Base-by-base conservation (phyloP, 2,797 vertebrate species). In the Podarcis lilfordi region DNA sequence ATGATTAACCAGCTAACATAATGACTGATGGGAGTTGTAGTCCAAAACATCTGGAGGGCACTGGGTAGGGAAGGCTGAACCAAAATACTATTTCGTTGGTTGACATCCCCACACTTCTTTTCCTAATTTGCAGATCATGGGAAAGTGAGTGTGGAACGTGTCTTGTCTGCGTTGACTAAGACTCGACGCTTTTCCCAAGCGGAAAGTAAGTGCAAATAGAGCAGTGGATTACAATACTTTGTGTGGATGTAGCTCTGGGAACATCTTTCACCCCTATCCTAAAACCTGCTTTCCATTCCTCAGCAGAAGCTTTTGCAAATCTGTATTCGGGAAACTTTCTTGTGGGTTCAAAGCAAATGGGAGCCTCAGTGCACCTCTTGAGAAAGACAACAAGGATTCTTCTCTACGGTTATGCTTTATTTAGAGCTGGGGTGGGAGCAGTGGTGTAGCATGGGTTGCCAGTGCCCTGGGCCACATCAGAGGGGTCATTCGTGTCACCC, bases 191-290 rank as follows among this genome's bases (percentile, higher is more conserved):
- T 77, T 90, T 86, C 86, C 75, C 55, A 82, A 88, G 13, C 74
- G 66, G 83, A 88, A 79, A 91, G 89, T 91, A 91, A 91, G 89
- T 91, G 40, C 32, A 66, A 85, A 82, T 25, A 40, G 27, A 69
- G 11, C 17, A 43, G 10, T 27, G 9, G 29, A 0, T 79, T 15
- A 75, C 61, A 23, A 15, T 35, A 9, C 4, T 74, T 81, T 29
- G 43, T 80, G 17, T 50, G 17, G 35, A 6, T 64, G 45, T 9
- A 37, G 11, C 8, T 37, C 23, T 32, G 29, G 50, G 69, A n/a
- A 2, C 8, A 3, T 76, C 66, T 13, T 8, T n/a, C 9, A 13
- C 7, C 9, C 23, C 11, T 66, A 25, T 17, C 21, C 21, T 19
- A 2, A 29, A 32, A 43, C 5, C 37, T 43, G 45, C 1, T 13